These are phyloP conservation scores for Heliconius sara DNA, from an alignment of 2,888 invertebrate species.

Conservation along the genomic window DNA sequence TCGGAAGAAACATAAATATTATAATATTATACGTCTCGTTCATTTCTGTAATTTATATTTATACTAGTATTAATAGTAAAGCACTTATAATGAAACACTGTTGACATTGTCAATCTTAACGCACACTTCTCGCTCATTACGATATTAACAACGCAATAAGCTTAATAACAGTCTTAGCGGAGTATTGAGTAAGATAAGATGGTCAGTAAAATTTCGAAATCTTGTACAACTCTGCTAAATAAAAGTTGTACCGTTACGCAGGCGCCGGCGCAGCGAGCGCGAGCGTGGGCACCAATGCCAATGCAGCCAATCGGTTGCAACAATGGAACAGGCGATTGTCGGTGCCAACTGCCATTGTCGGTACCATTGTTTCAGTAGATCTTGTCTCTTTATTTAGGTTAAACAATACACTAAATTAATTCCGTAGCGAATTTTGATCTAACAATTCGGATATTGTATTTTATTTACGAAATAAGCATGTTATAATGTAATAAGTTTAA, in stretches of 20 bases:
- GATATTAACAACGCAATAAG: slow-evolving; percentile 25
- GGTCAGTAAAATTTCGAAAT: slow-evolving; percentile 66
- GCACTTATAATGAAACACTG: neutral
- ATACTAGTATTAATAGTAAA: neutral
- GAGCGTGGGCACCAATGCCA: slow-evolving; percentile 57
- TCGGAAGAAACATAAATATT: neutral
- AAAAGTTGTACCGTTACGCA: slow-evolving; percentile 52
- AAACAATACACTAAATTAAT: slow-evolving; percentile 42
- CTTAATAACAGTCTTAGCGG: slow-evolving; percentile 55
- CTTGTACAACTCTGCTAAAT: slow-evolving; percentile 54
- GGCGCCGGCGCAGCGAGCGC: slow-evolving; percentile 29
- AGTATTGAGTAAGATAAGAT: slow-evolving; percentile 65
- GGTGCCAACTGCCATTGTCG: slow-evolving; percentile 38
- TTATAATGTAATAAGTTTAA: neutral
- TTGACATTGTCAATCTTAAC: neutral
- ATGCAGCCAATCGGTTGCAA: slow-evolving; percentile 47
- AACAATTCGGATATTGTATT: slow-evolving; percentile 27
- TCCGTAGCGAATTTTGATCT: slow-evolving; percentile 35
- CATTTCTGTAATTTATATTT: neutral
- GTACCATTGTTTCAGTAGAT: slow-evolving; percentile 45
- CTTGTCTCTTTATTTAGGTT: slow-evolving; percentile 47
- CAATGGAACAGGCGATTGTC: slow-evolving; percentile 43
- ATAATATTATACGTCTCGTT: neutral
- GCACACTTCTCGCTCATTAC: slow-evolving; percentile 1
- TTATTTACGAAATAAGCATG: slow-evolving; percentile 7